Evolutionary conservation across 2,888 invertebrate species (phyloP), one percentile per base, ranked within the genome.

Genomic region (Taenaris catops): DNA sequence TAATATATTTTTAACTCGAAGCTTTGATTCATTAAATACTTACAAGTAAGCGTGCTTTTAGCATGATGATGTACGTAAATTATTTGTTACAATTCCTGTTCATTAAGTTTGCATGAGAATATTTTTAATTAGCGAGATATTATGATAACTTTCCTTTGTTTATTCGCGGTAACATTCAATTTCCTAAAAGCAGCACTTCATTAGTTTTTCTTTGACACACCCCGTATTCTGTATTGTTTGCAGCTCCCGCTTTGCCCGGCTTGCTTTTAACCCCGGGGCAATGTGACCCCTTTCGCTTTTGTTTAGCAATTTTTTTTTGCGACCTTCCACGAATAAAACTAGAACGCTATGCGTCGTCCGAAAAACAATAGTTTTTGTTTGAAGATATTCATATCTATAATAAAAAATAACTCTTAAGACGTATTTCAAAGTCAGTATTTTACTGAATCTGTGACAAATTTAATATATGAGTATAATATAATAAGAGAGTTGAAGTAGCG

Each of bases 111-210:
- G 4, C 2, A 23, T 10, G 4, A 1, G 10, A 10, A 23, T 23
- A 23, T 14, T 20, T 21, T 20, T 29, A 20, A 20, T 20, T 29
- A 20, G 19, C 20, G 21, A 7, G 8, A n/a, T 7, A 16, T 23
- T 5, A 7, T 19, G 3, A 7, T 20, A 12, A 1, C 28, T 5
- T 28, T 25, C 20, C 7, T 18, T 46, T 46, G 39, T 51, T 24
- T 19, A 32, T 43, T 44, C 43, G 45, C 48, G 51, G 55, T 58
- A 62, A 63, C 60, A 62, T 74, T 72, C 65, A 72, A 76, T 81
- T 73, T 64, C 68, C 67, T 80, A 75, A 79, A 76, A 76, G 73
- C 49, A 55, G 66, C 63, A 63, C 69, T 79, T 80, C 79, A 80
- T 83, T 79, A 73, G 76, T 68, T 68, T 58, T 54, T 49, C 45